phyloP scores from a whole-genome alignment of 1,140 invertebrate genomes.

The Hypsibius dujardini region DNA sequence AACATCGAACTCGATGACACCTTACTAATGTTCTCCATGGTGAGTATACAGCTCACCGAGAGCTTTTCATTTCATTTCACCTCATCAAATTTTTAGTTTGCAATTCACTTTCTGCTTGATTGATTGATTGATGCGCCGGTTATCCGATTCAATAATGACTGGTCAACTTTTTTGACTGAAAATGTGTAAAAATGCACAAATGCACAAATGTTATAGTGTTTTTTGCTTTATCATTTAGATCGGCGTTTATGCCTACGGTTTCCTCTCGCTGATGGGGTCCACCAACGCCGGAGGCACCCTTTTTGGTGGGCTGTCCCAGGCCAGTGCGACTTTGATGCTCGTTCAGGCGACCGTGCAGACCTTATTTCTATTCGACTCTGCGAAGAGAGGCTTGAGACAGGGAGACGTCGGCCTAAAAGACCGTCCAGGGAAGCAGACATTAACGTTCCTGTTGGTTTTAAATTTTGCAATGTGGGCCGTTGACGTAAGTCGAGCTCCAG shows the following conservation, averaged over 20 bases:
- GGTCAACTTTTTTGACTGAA: not conserved
- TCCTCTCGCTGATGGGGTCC: not conserved
- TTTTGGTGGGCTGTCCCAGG: not conserved
- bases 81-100: too few species aligned
- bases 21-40: not conserved
- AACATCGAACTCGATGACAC: not conserved
- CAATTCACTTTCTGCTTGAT: too few species aligned
- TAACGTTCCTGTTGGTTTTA: constrained; percentile 3
- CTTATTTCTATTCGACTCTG: not conserved
- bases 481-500: not conserved
- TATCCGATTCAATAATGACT: not conserved
- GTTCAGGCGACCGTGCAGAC: not conserved
- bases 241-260: not conserved
- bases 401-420: not conserved
- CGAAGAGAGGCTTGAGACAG: not conserved
- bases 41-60: not conserved
- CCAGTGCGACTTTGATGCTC: not conserved
- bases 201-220: not conserved
- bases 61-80: not conserved
- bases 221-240: not conserved
- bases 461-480: not conserved
- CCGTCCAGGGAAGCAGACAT: not conserved
- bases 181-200: too few species aligned
- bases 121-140: not conserved
- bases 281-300: not conserved